Conservation (phyloP, 2,888 invertebrate species). For the Tachina lurida region DNA sequence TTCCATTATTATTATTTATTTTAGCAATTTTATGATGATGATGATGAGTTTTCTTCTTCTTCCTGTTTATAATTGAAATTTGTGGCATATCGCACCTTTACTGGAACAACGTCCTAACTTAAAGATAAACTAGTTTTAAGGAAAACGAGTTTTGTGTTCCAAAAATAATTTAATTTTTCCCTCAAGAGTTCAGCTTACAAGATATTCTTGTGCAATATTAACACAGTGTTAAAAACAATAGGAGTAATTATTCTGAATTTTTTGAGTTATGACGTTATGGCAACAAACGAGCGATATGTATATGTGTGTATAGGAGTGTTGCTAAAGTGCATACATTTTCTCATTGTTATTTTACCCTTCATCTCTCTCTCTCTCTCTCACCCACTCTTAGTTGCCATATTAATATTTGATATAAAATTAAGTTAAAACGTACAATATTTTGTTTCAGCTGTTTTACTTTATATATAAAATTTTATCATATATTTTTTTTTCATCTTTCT, state of each 20-base stretch:
- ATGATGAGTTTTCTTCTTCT: slow-evolving; percentile 72
- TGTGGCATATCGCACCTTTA: slow-evolving; percentile 71
- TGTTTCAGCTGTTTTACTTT: slow-evolving; percentile 36
- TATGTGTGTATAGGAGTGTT: slow-evolving; percentile 10
- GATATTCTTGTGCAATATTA: no score
- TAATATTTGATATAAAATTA: slow-evolving; percentile 68
- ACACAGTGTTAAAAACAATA: no score
- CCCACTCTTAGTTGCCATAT: slow-evolving; percentile 51
- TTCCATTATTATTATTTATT: slow-evolving; percentile 70
- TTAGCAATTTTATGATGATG: slow-evolving; percentile 68
- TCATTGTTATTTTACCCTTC: slow-evolving; percentile 46
- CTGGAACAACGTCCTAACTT: no score
- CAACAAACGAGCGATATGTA: neutral
- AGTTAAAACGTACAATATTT: slow-evolving; percentile 55
- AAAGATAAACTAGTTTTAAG: no score
- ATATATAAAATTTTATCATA: neutral
- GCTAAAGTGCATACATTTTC: slow-evolving; percentile 20
- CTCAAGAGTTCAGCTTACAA: no score
- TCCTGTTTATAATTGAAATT: slow-evolving; percentile 81
- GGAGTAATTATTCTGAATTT: no score
- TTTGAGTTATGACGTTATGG: no score
- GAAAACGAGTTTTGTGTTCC: no score
- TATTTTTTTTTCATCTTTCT: slow-evolving; percentile 27
- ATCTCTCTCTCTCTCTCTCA: slow-evolving; percentile 30
- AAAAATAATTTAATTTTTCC: no score